These are phyloP conservation scores for Drosophila nigromelanica DNA, from an alignment of 1,140 invertebrate species.

Conservation along the genomic window DNA sequence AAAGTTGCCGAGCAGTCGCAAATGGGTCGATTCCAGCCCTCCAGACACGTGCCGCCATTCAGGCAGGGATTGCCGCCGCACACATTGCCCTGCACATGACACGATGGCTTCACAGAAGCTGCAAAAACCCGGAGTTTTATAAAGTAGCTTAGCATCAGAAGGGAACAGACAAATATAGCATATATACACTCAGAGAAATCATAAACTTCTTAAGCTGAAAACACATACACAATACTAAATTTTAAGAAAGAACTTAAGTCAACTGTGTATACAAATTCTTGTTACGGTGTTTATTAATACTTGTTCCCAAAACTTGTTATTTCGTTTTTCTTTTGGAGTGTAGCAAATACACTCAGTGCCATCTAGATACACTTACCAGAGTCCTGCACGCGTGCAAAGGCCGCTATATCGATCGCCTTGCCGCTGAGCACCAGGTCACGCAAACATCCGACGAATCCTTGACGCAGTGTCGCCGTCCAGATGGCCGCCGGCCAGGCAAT, in stretches of 20 bases:
- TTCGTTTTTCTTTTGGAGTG: background rate
- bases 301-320: too few species aligned
- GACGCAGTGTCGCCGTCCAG: conserved; percentile 94
- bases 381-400: conserved; percentile 94
- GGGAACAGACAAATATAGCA: too few species aligned
- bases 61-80: conserved; percentile 92
- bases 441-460: conserved; percentile 98
- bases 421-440: conserved; percentile 96
- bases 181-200: too few species aligned
- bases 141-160: too few species aligned
- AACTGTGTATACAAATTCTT: too few species aligned
- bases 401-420: conserved; percentile 95
- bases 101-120: conserved; percentile 94
- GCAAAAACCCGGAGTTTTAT: conserved; percentile 52
- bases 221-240: too few species aligned
- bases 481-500: conserved; percentile 92
- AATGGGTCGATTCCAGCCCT: conserved; percentile 98
- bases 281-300: too few species aligned
- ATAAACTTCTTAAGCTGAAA: too few species aligned
- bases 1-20: conserved; percentile 97
- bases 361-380: conserved; percentile 86
- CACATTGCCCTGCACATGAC: conserved; percentile 91
- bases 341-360: conserved; percentile 31
- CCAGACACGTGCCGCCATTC: conserved; percentile 94
- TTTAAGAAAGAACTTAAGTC: too few species aligned